Conservation (phyloP, 2,113 vertebrate genomes). For the Abramis brama region DNA sequence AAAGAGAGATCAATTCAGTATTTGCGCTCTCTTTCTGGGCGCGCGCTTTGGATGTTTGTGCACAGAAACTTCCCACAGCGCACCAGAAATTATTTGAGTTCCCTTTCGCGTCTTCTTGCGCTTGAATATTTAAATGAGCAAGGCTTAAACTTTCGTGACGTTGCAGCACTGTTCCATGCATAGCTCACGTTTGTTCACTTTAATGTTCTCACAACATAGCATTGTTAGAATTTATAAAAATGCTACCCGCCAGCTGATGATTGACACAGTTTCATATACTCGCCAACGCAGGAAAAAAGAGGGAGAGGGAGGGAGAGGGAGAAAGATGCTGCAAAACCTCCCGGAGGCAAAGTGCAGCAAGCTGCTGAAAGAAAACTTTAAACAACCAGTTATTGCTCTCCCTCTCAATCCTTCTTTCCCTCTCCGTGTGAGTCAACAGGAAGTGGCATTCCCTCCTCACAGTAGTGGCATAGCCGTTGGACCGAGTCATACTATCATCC, state of each 20-base stretch:
- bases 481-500: constrained; percentile 34
- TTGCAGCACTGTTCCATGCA: too few relatives aligned
- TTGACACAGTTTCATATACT: too few relatives aligned
- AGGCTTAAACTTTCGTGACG: too few relatives aligned
- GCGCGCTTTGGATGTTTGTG: not conserved
- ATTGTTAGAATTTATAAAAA: too few relatives aligned
- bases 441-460: constrained; percentile 61
- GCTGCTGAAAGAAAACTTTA: constrained; percentile 16
- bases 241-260: too few relatives aligned
- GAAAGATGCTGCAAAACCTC: not conserved
- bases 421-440: constrained; percentile 72
- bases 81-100: too few relatives aligned
- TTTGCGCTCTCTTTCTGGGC: too few relatives aligned
- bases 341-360: constrained; percentile 8
- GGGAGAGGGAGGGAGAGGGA: not conserved
- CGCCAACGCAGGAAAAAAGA: not conserved
- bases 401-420: constrained; percentile 25
- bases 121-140: too few relatives aligned
- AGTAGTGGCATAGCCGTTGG: constrained; percentile 12
- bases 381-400: not conserved
- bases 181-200: too few relatives aligned
- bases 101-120: too few relatives aligned
- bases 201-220: too few relatives aligned
- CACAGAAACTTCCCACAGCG: not conserved
- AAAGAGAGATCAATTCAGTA: not conserved